These are phyloP conservation scores for Bombus cullumanus DNA, from an alignment of 1,140 invertebrate genomes.

Conservation along the genomic window DNA sequence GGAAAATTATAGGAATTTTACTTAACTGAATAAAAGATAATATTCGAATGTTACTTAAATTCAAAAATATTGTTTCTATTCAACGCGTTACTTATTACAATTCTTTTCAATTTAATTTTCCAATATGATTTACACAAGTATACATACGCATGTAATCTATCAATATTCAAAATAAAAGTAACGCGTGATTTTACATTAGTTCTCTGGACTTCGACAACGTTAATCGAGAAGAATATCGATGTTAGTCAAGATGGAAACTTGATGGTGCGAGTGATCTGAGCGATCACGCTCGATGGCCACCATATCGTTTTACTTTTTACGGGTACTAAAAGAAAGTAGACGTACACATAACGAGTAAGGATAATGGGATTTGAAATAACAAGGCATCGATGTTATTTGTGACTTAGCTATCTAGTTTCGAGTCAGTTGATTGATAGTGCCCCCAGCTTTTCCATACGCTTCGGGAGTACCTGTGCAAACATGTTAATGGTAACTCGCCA, in stretches of 20 bases:
- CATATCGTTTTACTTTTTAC: background rate
- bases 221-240: conserved; percentile 4
- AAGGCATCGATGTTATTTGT: conserved; percentile 42
- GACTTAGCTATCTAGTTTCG: conserved; percentile 52
- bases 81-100: background rate
- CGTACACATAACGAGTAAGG: background rate
- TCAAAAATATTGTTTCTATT: background rate
- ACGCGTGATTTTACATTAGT: background rate
- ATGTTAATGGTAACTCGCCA: conserved; percentile 58
- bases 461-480: conserved; percentile 60
- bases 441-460: conserved; percentile 48
- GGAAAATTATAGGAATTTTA: background rate
- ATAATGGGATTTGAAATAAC: background rate
- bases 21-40: too few species aligned
- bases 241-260: background rate
- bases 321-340: background rate
- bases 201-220: background rate
- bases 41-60: background rate
- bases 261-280: background rate
- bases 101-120: background rate
- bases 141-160: background rate
- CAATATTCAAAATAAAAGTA: background rate
- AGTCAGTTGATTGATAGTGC: conserved; percentile 36
- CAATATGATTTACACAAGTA: background rate
- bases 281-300: background rate